These are phyloP conservation scores for Hypomecis atomaria DNA, from an alignment of 2,888 invertebrate genomes.

Conservation along the genomic window DNA sequence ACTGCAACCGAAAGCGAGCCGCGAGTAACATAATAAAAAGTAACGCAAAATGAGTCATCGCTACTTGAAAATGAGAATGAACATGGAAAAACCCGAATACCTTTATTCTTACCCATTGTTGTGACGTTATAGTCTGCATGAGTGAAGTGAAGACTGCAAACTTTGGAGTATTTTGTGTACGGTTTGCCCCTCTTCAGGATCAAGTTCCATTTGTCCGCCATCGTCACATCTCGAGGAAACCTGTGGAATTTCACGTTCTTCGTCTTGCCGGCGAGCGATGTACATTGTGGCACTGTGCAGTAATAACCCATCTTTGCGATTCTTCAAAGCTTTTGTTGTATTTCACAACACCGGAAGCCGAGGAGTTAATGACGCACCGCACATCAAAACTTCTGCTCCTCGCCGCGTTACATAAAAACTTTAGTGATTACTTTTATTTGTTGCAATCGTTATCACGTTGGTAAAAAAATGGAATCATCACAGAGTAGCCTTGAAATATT, in stretches of 20 bases:
- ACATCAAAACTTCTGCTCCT: slow-evolving; percentile 52
- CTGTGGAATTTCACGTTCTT: slow-evolving; percentile 82
- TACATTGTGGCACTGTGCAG: slow-evolving; percentile 82
- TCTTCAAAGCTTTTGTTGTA: slow-evolving; percentile 57
- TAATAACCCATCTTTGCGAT: slow-evolving; percentile 78
- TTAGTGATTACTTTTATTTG: slow-evolving; percentile 60
- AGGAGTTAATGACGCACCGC: slow-evolving; percentile 47
- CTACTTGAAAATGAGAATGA: slow-evolving; percentile 55
- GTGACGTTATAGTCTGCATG: slow-evolving; percentile 80
- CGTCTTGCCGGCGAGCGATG: slow-evolving; percentile 82
- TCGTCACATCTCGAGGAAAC: slow-evolving; percentile 71
- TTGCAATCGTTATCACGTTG: slow-evolving; percentile 79
- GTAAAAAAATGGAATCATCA: slow-evolving; percentile 80
- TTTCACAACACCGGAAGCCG: slow-evolving; percentile 43
- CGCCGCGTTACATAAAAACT: slow-evolving; percentile 45
- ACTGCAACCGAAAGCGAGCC: slow-evolving; percentile 27
- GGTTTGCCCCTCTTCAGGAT: slow-evolving; percentile 79
- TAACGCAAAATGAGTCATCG: slow-evolving; percentile 40
- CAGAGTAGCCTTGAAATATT: slow-evolving; percentile 82
- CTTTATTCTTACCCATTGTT: slow-evolving; percentile 83
- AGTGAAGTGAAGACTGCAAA: slow-evolving; percentile 80
- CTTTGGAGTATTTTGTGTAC: slow-evolving; percentile 81
- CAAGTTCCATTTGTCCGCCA: slow-evolving; percentile 78
- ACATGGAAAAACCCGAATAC: slow-evolving; percentile 77
- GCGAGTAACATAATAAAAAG: slow-evolving; percentile 29